Evolutionary conservation across 2,797 vertebrate genomes (phyloP), one percentile per base, ranked within the genome.

Genomic region (Numenius phaeopus): DNA sequence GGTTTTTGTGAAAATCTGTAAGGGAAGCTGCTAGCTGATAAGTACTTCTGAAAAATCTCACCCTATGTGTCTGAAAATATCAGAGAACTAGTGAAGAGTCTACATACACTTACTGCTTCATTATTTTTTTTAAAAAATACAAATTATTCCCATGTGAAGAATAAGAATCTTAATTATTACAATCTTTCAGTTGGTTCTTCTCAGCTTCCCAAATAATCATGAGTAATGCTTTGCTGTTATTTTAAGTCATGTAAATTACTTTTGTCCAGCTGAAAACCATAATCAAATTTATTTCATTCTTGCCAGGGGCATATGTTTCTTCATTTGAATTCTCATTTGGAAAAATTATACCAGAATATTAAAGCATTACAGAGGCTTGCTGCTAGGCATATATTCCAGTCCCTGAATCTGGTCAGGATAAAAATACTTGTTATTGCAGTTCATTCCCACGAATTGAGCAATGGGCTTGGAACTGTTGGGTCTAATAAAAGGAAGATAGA

Each of bases 11-110:
- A 90, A 93, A 92, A 93, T 55, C 70, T 90, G 82, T 44, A 87
- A 73, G 34, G 76, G 71, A 91, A 94, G 95, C 71, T 96, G 78
- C 77, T 94, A 89, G 83, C 64, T 94, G 86, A 75, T 87, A 49
- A 81, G n/a, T 89, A 69, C 80, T 90, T 65, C 49, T 83, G 83
- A 95, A 93, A 94, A 95, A 90, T 94, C 66, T 96, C 14, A 0
- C 81, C 57, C 67, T 80, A 1, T 10, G 3, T 85, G 27, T 90
- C 93, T 96, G 88, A 91, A 95, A 93, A 92, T 95, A 91, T 4
- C 86, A 39, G 79, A 89, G 62, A 96, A 44, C 71, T 71, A 75
- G 59, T 84, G 55, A 70, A 92, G 90, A 47, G 67, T 59, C 44
- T 93, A 21, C 67, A 49, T 78, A 44, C 2, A 2, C 42, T 67